Conservation (phyloP, 2,113 vertebrate genomes). For the Symphodus melops region DNA sequence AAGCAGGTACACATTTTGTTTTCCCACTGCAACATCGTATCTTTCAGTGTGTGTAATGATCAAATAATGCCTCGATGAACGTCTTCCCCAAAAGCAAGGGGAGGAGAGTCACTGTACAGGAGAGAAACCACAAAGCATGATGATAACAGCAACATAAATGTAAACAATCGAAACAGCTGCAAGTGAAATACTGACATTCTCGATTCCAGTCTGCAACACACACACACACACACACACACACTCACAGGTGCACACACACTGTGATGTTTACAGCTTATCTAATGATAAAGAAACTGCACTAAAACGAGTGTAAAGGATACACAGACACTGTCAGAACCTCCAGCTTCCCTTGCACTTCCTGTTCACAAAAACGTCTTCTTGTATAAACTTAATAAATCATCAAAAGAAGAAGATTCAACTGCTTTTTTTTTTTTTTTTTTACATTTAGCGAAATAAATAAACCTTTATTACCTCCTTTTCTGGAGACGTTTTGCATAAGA, state of each 20-base stretch:
- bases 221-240: not conserved
- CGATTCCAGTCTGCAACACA: constrained; percentile 22
- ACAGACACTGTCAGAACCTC: constrained; percentile 62
- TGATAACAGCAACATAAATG: constrained; percentile 32
- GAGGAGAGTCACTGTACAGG: constrained; percentile 38
- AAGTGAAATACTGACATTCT: constrained; percentile 30
- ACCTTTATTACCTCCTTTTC: constrained; percentile 7
- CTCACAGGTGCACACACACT: constrained; percentile 6
- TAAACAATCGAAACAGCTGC: not conserved
- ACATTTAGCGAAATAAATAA: constrained; percentile 54
- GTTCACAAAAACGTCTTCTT: constrained; percentile 30
- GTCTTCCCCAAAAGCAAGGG: constrained; percentile 17
- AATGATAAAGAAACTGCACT: constrained; percentile 29
- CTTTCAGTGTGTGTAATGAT: constrained; percentile 9
- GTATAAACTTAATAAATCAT: constrained; percentile 40
- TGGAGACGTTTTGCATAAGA: constrained; percentile 22
- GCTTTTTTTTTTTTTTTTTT: constrained; percentile 25
- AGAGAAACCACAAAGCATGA: constrained; percentile 28
- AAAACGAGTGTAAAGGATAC: constrained; percentile 50
- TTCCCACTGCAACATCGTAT: not conserved
- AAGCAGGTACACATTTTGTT: constrained; percentile 45
- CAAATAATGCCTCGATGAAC: constrained; percentile 40
- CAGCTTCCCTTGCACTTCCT: constrained; percentile 36
- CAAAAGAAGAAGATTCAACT: constrained; percentile 24
- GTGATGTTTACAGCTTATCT: constrained; percentile 38